These are phyloP conservation scores for Sander vitreus DNA, from an alignment of 2,113 vertebrate species.

Conservation along the genomic window DNA sequence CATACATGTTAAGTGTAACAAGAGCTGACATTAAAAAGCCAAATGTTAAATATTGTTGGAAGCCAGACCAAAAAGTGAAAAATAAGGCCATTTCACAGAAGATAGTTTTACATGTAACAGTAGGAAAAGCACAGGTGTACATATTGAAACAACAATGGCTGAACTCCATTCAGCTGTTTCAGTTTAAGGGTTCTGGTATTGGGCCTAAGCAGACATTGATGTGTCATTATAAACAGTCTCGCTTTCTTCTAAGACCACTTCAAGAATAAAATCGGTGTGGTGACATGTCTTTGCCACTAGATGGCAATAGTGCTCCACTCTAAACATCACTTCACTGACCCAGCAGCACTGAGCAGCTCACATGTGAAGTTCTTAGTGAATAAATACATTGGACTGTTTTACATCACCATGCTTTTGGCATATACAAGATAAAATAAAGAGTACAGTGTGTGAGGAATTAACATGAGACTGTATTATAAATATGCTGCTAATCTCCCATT, in stretches of 20 bases:
- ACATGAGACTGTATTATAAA: neutral
- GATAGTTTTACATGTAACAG: neutral
- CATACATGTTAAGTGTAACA: neutral
- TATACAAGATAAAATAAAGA: neutral
- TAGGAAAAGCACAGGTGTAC: neutral
- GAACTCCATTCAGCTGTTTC: neutral
- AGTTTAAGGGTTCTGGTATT: neutral
- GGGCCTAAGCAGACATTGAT: neutral
- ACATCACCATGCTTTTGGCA: neutral
- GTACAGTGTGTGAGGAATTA: slow-evolving; percentile 5
- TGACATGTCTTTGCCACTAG: slow-evolving; percentile 32
- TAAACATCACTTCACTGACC: neutral
- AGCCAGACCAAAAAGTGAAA: neutral
- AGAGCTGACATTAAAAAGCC: slow-evolving; percentile 19
- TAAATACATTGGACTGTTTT: neutral
- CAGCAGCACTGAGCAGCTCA: neutral
- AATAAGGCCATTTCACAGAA: neutral
- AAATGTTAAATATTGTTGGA: neutral
- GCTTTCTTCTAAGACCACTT: neutral
- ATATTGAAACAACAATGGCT: neutral
- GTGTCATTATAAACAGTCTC: neutral
- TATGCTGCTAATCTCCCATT: slow-evolving; percentile 20
- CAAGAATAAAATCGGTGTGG: neutral
- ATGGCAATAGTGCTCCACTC: slow-evolving; percentile 34
- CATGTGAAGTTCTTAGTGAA: neutral